Evolutionary conservation across 2,797 vertebrate species (phyloP).

Genomic region (Crocodylus rhombifer): DNA sequence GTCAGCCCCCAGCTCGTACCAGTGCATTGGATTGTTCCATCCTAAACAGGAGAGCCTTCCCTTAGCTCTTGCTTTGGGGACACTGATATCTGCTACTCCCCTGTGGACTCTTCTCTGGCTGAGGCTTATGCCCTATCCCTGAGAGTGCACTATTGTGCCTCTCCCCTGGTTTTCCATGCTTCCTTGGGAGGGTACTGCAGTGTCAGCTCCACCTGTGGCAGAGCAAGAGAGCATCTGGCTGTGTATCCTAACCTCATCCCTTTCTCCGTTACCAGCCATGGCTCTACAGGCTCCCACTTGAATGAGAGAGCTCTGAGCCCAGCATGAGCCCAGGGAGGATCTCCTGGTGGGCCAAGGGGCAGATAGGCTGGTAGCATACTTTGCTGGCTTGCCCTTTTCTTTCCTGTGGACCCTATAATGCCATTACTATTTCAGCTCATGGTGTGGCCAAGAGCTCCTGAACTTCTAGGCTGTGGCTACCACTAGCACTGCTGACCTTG

Average conservation of each 20-base stretch:
- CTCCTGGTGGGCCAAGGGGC: background rate
- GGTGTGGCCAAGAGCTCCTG: too few relatives aligned
- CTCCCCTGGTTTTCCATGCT: fast-evolving
- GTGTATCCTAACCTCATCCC: background rate
- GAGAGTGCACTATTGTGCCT: too few relatives aligned
- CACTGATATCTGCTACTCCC: background rate
- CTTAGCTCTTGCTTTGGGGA: background rate
- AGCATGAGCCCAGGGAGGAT: background rate
- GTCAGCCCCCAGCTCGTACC: too few relatives aligned
- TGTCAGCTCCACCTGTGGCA: background rate
- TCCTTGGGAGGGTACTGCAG: background rate
- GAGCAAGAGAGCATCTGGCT: background rate
- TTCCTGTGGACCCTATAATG: background rate
- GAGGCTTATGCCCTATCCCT: background rate
- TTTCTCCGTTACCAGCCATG: background rate
- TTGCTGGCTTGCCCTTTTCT: background rate
- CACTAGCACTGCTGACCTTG: too few relatives aligned
- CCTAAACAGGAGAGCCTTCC: too few relatives aligned
- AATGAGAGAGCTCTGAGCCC: fast-evolving
- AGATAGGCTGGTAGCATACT: background rate
- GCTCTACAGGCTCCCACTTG: background rate
- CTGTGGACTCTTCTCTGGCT: background rate
- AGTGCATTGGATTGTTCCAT: too few relatives aligned
- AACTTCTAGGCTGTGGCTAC: too few relatives aligned
- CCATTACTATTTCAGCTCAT: too few relatives aligned